Base-by-base conservation (phyloP, 2,797 vertebrate genomes). In the Aldrovandia affinis region DNA sequence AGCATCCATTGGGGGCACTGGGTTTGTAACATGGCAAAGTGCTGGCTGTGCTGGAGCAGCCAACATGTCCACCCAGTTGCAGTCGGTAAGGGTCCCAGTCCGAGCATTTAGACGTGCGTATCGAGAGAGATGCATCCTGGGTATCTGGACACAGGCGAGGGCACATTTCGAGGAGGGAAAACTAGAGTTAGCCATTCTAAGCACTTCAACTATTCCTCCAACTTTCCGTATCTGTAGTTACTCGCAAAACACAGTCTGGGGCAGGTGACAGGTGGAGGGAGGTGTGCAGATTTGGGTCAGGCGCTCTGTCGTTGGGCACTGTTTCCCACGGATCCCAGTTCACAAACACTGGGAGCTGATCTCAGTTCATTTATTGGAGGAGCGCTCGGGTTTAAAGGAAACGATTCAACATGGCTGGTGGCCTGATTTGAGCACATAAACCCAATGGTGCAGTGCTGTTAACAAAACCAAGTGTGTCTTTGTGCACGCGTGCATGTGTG, bases 351-450 rank as follows among this genome's bases (percentile, higher is more conserved):
- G 44, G 15, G 28, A 54, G 52, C 33, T 57, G 25, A 78, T 52
- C 47, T n/a, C 81, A 73, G 47, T 55, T 50, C 25, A 68, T 39
- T 65, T 77, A 77, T 39, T 57, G 68, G 63, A 9, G 47, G 70
- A 47, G 2, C n/a, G 61, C 70, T 25, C 18, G 52, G 80, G 2
- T 25, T n/a, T 87, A 77, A 65, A 82, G n/a, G 73, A 78, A 85
- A 68, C 81, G 78, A 57, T 68, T 63, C 61, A 78, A 2, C 65
- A 75, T 87, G 85, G 59, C 78, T 42, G 81, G 18, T 77, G 63
- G 33, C n/a, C 84, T 36, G 65, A 80, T 81, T 83, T 82, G 65
- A 80, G 81, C 84, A 81, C 52, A 73, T 33, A 82, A 68, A 65
- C 81, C 65, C 81, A 82, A 6, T 47, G 20, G 28, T 28, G 61